Base-by-base conservation (phyloP, 2,888 invertebrate species). In the Eurytoma californica region DNA sequence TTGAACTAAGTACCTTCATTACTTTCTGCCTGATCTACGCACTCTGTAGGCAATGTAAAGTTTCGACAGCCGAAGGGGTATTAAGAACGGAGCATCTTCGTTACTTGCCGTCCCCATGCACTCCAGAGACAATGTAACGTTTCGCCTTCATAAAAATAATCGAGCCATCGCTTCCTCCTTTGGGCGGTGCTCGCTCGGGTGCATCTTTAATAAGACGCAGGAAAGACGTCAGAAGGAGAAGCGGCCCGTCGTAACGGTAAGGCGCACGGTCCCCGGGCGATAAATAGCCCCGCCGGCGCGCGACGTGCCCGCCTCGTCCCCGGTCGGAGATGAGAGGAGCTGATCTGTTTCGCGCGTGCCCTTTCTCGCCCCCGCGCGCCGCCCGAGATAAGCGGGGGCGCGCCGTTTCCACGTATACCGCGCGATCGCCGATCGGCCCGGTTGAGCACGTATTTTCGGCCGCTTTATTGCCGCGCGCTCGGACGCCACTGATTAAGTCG, bases 191-290 rank as follows among this genome's bases (percentile, higher is more conserved):
- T 39, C 39, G 39, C 39, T 39, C 39, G 7, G 39, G 39, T 39
- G 39, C 39, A 39, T 39, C 39, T 39, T 39, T 39, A 39, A 51
- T 20, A 18, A 49, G 28, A 39, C 67, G 55, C 30, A 5, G 53
- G n/a, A 60, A 60, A 72, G 60, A 72, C 70, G 70, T 72, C 70
- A 72, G 12, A 28, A 24, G 20, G 30, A 14, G 28, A 39, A 24
- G 24, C 60, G 61, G 72, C 47, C 57, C 72, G 68, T 68, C 14
- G 58, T 78, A 68, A 68, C 78, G 68, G 78, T 55, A 67, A n/a
- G 14, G 60, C 30, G 66, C 20, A 13, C 60, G 39, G n/a, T 9
- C 0, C 5, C 20, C 55, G 13, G 20, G 24, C 77, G 65, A 77
- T 61, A 77, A 77, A 70, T 77, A 70, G 53, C 51, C 65, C 20